Evolutionary conservation across 2,113 vertebrate genomes (phyloP).

Genomic region (Mormyrus iriodes): DNA sequence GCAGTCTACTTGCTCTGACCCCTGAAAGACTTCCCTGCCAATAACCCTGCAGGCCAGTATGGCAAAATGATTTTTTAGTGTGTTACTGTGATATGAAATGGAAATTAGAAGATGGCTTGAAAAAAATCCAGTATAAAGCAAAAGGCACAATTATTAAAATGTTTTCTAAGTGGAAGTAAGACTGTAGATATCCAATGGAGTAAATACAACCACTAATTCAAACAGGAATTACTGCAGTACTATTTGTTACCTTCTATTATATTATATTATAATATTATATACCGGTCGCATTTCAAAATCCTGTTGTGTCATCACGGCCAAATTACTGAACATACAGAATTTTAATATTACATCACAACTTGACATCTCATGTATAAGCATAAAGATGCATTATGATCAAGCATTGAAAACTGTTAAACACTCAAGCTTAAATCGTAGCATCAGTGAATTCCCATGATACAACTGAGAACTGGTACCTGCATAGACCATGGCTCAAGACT

Average conservation of each 20-base stretch:
- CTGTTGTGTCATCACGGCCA: neutral
- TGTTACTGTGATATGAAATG: slow-evolving; percentile 29
- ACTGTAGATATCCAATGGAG: neutral
- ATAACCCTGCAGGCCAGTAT: slow-evolving; percentile 5
- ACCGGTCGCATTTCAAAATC: neutral
- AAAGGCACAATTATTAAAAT: neutral
- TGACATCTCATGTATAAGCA: neutral
- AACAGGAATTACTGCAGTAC: neutral
- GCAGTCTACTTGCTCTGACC: neutral
- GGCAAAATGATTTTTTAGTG: slow-evolving; percentile 17
- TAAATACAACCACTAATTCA: neutral
- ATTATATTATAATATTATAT: no score
- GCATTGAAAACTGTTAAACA: neutral
- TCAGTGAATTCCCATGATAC: neutral
- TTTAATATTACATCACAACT: neutral
- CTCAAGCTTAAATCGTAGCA: neutral
- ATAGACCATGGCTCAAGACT: neutral
- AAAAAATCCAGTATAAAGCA: neutral
- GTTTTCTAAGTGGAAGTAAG: neutral
- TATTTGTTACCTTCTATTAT: no score
- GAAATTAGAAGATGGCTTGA: slow-evolving; percentile 7
- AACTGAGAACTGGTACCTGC: neutral
- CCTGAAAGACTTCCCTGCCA: neutral
- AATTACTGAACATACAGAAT: neutral
- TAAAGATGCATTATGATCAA: neutral